Percentiles rank a stretch among this genome's conserved stretches.
Evolutionary conservation across 2,113 vertebrate genomes (phyloP).

Genomic region (Pseudorectes ferrugineus): DNA sequence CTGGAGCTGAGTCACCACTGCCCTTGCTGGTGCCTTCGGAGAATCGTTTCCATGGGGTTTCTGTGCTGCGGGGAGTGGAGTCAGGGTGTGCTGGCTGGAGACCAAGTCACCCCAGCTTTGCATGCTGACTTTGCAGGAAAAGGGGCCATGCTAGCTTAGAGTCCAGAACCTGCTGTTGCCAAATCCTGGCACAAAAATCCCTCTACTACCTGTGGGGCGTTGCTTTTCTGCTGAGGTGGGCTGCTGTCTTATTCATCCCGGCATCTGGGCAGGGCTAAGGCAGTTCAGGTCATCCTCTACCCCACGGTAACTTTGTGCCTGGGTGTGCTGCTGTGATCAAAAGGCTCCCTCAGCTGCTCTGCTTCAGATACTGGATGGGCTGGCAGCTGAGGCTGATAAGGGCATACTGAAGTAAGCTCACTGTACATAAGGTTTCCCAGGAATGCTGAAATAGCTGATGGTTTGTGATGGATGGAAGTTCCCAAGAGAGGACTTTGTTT

Average conservation of each 20-base stretch:
- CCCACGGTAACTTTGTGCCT: neutral
- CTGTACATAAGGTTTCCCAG: neutral
- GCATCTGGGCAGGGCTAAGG: neutral
- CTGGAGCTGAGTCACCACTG: neutral
- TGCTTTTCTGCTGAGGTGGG: neutral
- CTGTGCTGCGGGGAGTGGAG: rapidly evolving
- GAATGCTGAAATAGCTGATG: neutral
- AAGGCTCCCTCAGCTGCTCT: neutral
- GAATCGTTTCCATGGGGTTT: neutral
- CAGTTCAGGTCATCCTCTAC: neutral
- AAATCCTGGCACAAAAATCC: neutral
- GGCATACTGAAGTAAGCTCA: neutral
- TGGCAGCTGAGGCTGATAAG: neutral
- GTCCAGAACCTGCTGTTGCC: neutral
- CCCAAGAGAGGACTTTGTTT: neutral
- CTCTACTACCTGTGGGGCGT: neutral
- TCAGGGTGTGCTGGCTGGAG: rapidly evolving
- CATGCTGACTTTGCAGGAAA: neutral
- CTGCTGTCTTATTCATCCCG: neutral
- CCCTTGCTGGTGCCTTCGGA: neutral
- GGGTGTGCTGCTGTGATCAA: neutral
- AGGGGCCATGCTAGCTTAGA: neutral
- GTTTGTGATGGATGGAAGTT: neutral
- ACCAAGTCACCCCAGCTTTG: neutral
- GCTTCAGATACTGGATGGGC: neutral